phyloP scores from a whole-genome alignment of 1,140 invertebrate species.

The Neuroterus valhalla region DNA sequence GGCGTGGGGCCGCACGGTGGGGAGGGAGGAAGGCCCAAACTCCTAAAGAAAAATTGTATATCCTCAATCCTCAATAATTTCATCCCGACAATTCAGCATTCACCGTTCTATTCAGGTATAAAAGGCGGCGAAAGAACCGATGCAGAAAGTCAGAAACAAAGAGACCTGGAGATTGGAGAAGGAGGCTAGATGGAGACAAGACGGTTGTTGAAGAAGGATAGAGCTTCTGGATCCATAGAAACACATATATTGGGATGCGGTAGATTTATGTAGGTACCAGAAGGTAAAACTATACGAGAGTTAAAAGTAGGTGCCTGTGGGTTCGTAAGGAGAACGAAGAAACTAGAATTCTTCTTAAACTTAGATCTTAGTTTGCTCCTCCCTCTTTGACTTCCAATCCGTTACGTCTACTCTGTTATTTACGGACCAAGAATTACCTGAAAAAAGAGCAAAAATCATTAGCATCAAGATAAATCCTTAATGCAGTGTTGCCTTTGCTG shows the following conservation, averaged over 20 bases:
- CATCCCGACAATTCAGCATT: constrained; percentile 44
- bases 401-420: constrained; percentile 14
- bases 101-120: constrained; percentile 60
- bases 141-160: constrained; percentile 45
- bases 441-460: not conserved
- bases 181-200: not conserved
- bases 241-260: constrained; percentile 54
- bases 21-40: not conserved
- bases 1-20: not conserved
- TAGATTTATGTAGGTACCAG: constrained; percentile 66
- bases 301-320: constrained; percentile 49
- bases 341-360: constrained; percentile 32
- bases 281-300: constrained; percentile 53
- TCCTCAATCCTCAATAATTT: constrained; percentile 54
- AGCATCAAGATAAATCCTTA: not conserved
- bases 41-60: constrained; percentile 46
- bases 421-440: not conserved
- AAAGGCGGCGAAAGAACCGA: constrained; percentile 38
- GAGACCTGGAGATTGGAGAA: constrained; percentile 11
- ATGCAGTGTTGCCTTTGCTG: not conserved
- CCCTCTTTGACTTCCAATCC: constrained; percentile 34
- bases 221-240: constrained; percentile 48
- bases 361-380: constrained; percentile 19
- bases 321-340: constrained; percentile 45
- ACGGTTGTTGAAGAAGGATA: constrained; percentile 44